These are phyloP conservation scores for Dryomyza anilis DNA, from an alignment of 2,888 invertebrate genomes.

Conservation along the genomic window DNA sequence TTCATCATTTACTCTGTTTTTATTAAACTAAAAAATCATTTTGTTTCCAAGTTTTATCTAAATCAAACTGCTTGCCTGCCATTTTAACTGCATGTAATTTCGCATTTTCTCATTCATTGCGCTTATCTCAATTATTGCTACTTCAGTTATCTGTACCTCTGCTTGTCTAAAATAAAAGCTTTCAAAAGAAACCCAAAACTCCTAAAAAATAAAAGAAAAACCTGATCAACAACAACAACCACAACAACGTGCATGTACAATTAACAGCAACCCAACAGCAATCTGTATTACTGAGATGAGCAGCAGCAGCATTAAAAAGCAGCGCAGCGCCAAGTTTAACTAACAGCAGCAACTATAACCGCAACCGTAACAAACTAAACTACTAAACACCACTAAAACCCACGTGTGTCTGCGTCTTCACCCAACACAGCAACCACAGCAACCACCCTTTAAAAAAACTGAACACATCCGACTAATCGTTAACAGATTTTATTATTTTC, in stretches of 20 bases:
- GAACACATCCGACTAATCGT: slow-evolving; percentile 51
- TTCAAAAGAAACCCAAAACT: background rate
- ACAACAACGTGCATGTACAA: background rate
- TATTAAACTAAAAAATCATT: no score
- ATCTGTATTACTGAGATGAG: no score
- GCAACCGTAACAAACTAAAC: background rate
- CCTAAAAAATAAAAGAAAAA: background rate
- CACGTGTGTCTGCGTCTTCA: slow-evolving; percentile 3
- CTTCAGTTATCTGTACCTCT: no score
- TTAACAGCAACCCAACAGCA: background rate
- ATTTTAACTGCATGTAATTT: no score
- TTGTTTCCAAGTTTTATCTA: no score
- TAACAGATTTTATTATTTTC: slow-evolving; percentile 60
- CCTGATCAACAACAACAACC: background rate
- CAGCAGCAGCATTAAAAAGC: no score
- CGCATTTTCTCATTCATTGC: no score
- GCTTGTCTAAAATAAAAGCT: background rate
- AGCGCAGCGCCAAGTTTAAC: background rate
- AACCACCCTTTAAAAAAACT: slow-evolving; percentile 34
- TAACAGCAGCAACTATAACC: background rate
- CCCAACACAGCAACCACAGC: slow-evolving; percentile 5
- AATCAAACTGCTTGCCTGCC: no score
- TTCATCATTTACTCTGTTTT: no score
- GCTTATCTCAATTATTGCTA: no score
- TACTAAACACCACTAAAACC: background rate